Conservation (phyloP, 2,113 vertebrate species). For the Sclerurus mexicanus region DNA sequence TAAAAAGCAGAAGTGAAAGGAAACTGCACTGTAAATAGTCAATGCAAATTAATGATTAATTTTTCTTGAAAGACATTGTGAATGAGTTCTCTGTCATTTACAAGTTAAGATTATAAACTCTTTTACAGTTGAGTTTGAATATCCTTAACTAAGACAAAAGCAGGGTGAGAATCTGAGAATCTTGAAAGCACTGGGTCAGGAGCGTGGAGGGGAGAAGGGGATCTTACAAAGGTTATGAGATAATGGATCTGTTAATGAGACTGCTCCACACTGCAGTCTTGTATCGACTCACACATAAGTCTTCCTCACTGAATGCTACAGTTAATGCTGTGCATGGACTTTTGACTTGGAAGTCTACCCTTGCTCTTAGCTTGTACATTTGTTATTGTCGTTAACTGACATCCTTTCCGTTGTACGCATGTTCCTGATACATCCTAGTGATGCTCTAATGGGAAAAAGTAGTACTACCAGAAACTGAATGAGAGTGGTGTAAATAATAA, state of each 20-base stretch:
- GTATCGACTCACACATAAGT: not conserved
- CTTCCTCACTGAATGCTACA: not conserved
- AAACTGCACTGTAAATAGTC: not conserved
- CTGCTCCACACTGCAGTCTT: not conserved
- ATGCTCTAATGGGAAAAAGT: not conserved
- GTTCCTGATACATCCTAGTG: not conserved
- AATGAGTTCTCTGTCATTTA: not conserved
- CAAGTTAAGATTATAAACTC: not conserved
- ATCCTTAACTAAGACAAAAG: not conserved
- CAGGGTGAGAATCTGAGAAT: not conserved
- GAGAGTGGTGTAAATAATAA: not conserved
- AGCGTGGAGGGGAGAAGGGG: rapidly evolving
- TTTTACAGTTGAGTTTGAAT: not conserved
- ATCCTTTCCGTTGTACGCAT: not conserved
- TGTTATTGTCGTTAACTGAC: not conserved
- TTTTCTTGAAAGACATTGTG: not conserved
- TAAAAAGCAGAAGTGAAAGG: not conserved
- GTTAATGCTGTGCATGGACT: not conserved
- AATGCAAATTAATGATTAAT: not conserved
- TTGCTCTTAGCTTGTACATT: not conserved
- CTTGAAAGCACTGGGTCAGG: not conserved
- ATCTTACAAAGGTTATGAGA: not conserved
- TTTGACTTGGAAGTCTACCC: not conserved
- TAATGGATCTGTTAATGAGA: not conserved
- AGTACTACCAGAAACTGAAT: not conserved